Base-by-base conservation (phyloP, 2,797 vertebrate genomes). In the Sebastolobus altivelis region DNA sequence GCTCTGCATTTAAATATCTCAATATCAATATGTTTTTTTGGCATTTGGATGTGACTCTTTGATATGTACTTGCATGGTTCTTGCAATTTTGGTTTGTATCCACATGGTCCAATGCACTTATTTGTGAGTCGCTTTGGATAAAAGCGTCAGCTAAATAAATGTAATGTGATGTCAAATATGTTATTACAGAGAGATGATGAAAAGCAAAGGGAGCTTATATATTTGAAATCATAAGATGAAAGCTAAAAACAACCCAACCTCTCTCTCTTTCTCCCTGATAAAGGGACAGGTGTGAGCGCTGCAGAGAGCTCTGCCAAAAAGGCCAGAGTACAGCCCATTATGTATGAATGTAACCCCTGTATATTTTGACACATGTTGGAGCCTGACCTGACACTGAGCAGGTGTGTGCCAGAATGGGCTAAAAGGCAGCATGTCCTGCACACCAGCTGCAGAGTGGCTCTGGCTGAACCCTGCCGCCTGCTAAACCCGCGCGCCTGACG, bases 341-440 rank as follows among this genome's bases (percentile, higher is more conserved):
- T 54, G 79, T 69, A 75, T 70, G 74, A 82, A 75, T 37, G 54
- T 77, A 79, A 68, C 52, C 79, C 67, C 59, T 80, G 77, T 81
- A 67, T 84, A 86, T 90, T 80, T 85, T 81, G 82, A 90, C 89
- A 90, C 82, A 88, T 75, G 88, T 77, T 79, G 43, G 72, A 82
- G 80, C 69, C 81, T 79, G 82, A 84, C 86, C 81, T 84, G 84
- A 90, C 85, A 77, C 77, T 90, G 87, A 89, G 79, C 92, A 89
- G 89, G 90, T 93, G 88, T 87, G 77, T 71, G 75, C 46, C 69
- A 56, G 73, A 73, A 63, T 43, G 54, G 72, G 49, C 83, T 89
- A 85, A 90, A 90, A 91, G 87, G 83, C 88, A 77, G 77, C 62
- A 65, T 78, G 82, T 89, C 81, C 80, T 67, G 55, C 79, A 56